Evolutionary conservation across 2,888 invertebrate species (phyloP).

Genomic region (Parnassius smintheus): DNA sequence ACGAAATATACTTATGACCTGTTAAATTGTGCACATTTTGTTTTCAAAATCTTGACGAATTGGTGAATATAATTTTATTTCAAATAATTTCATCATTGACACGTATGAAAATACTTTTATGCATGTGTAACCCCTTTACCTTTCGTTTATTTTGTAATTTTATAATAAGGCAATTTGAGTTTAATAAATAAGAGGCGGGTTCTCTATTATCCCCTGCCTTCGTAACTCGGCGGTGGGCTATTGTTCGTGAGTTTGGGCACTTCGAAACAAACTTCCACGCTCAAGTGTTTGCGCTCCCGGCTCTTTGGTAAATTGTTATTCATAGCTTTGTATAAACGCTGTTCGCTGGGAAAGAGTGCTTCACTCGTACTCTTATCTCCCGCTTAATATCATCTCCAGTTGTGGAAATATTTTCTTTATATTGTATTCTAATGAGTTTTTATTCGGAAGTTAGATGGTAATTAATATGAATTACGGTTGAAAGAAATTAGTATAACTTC

Average conservation of each 20-base stretch:
- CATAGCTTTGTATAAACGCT: conserved; percentile 76
- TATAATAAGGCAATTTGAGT: conserved; percentile 13
- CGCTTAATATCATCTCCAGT: conserved; percentile 66
- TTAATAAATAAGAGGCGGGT: conserved; percentile 34
- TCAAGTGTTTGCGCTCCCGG: conserved; percentile 75
- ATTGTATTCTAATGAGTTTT: neutral
- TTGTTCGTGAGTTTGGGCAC: conserved; percentile 76
- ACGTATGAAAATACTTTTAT: no score
- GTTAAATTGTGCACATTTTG: no score
- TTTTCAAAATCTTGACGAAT: no score
- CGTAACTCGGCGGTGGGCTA: conserved; percentile 62
- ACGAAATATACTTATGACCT: no score
- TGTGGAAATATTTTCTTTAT: conserved; percentile 57
- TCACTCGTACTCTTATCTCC: conserved; percentile 68
- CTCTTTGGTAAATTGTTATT: conserved; percentile 79
- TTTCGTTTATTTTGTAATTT: neutral
- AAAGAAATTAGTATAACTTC: no score
- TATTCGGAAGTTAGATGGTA: no score
- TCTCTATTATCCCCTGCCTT: conserved; percentile 48
- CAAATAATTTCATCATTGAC: no score
- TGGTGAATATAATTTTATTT: no score
- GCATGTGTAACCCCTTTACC: no score
- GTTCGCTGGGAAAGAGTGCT: conserved; percentile 69
- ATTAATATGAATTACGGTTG: no score
- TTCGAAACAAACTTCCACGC: conserved; percentile 74